Conservation (phyloP, 2,797 vertebrate species). For the Tokudaia muenninki region DNA sequence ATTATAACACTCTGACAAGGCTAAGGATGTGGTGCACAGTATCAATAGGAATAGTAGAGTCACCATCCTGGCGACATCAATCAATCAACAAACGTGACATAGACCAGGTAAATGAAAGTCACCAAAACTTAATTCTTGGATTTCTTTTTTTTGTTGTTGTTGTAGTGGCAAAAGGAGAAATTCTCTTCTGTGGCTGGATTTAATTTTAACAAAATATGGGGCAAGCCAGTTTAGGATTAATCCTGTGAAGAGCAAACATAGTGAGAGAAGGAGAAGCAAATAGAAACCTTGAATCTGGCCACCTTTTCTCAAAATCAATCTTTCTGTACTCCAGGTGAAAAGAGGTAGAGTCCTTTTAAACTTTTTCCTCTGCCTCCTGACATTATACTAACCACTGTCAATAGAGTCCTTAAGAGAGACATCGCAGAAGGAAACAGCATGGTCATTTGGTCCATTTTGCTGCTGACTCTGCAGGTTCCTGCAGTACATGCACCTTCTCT, state of each 20-base stretch:
- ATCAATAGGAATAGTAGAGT: not conserved
- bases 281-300: not conserved
- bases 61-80: not conserved
- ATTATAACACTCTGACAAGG: not conserved
- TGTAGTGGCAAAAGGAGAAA: not conserved
- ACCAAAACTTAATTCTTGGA: not conserved
- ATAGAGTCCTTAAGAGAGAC: not conserved
- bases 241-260: not conserved
- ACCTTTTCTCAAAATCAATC: not conserved
- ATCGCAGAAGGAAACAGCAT: not conserved
- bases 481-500: not conserved
- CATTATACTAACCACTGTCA: not conserved
- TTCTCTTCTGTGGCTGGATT: not conserved
- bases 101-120: conserved; percentile 8
- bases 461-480: not conserved
- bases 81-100: not conserved
- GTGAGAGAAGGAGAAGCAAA: not conserved
- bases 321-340: conserved; percentile 27
- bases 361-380: not conserved
- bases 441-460: not conserved
- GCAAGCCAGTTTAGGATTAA: not conserved
- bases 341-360: not conserved
- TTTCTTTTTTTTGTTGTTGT: not conserved
- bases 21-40: not conserved
- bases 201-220: not conserved